These are phyloP conservation scores for Hystrix brachyura DNA, from an alignment of 2,113 vertebrate genomes.

Conservation along the genomic window DNA sequence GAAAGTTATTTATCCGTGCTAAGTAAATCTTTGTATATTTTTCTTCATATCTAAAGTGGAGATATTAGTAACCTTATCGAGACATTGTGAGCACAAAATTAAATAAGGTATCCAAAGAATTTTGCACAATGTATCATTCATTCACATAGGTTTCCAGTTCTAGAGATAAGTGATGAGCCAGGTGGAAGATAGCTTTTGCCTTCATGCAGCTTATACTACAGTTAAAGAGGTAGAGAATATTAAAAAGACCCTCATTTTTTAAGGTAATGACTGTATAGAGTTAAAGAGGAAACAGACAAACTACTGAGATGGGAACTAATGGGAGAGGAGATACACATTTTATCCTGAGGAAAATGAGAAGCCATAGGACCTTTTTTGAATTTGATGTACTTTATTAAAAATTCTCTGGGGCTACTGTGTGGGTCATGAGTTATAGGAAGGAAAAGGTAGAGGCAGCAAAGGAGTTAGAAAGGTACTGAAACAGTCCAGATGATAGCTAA, in stretches of 20 bases:
- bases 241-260: background rate
- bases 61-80: background rate
- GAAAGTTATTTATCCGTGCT: background rate
- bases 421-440: background rate
- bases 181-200: background rate
- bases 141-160: background rate
- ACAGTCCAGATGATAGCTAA: background rate
- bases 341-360: background rate
- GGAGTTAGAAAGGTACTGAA: background rate
- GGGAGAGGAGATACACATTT: background rate
- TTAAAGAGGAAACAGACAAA: background rate
- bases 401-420: background rate
- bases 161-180: background rate
- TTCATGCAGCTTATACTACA: background rate
- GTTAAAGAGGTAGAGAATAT: background rate
- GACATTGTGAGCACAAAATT: background rate
- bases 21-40: background rate
- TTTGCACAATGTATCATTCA: background rate
- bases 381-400: slow-evolving; percentile 8
- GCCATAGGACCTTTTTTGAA: background rate
- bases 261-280: background rate
- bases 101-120: slow-evolving; percentile 28
- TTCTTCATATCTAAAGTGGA: background rate
- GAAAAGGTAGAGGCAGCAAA: background rate
- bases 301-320: background rate